Base-by-base conservation (phyloP, 2,113 vertebrate genomes). In the Prionailurus viverrinus region DNA sequence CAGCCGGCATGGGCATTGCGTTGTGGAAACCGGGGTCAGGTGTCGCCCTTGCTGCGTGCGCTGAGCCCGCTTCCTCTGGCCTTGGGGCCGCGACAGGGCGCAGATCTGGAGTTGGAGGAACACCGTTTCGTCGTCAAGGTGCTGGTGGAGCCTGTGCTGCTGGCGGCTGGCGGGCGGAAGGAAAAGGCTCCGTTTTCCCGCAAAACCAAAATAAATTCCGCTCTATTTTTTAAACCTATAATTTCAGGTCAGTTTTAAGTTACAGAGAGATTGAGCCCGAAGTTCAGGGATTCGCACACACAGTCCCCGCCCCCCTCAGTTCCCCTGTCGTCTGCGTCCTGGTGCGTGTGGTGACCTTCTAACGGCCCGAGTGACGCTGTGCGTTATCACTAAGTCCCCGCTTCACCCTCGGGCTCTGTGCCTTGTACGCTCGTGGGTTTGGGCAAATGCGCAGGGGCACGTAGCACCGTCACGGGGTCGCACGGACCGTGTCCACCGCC, bases 401-500 rank as follows among this genome's bases (percentile, higher is more conserved):
- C n/a, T 16, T 39, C 4, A 1, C 23, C 1, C 1, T 3, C 0
- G 31, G 23, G 10, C 51, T 4, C 21, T 36, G 1, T 4, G 1
- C 4, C 33, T 3, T 29, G 73, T 6, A 3, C 15, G 0, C 7
- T 14, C 39, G 8, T 15, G 19, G 36, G 39, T 33, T 13, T 8
- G 15, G 41, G 13, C 48, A 21, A 4, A 3, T 0, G 48, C 0
- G 0, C 4, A 12, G 1, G 3, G 58, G 4, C 41, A 0, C 1
- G 0, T 1, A 0, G 1, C 15, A 6, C 1, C 0, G 6, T 12
- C 3, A 8, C 1, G 0, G 51, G 1, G 0, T 23, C 16, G 0
- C 0, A 0, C 1, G 7, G 45, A 5, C 0, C 1, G 2, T 48
- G 2, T 0, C 7, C 68, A 1, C 39, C 16, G 11, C 14, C 45